phyloP scores from a whole-genome alignment of 2,888 invertebrate genomes.

The Monopis laevigella region DNA sequence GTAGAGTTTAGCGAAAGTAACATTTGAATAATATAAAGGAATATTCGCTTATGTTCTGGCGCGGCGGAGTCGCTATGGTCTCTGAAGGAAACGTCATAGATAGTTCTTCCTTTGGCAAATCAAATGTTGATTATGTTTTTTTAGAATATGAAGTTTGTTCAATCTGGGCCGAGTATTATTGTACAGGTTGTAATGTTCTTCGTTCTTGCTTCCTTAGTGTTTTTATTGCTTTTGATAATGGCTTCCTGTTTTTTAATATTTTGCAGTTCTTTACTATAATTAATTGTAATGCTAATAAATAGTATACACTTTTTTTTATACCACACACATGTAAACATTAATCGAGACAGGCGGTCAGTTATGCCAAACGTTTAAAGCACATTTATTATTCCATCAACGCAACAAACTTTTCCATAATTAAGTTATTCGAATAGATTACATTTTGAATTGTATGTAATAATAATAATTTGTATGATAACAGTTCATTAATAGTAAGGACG shows the following conservation, averaged over 20 bases:
- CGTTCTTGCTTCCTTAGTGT: constrained; percentile 44
- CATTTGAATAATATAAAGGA: constrained; percentile 53
- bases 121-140: constrained; percentile 5
- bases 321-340: no score
- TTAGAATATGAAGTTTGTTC: no score
- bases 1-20: constrained; percentile 51
- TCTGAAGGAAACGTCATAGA: constrained; percentile 19
- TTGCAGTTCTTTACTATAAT: no score
- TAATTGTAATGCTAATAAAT: no score
- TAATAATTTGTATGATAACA: constrained; percentile 63
- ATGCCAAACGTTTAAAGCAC: constrained; percentile 8
- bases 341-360: no score
- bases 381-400: constrained; percentile 5
- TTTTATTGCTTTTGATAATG: constrained; percentile 62
- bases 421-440: constrained; percentile 37
- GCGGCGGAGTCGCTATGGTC: constrained; percentile 38
- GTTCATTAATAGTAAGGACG: constrained; percentile 66
- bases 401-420: constrained; percentile 38
- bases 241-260: constrained; percentile 60
- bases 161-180: no score
- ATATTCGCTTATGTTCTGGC: constrained; percentile 43
- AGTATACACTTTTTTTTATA: no score
- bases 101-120: not conserved
- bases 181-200: constrained; percentile 1
- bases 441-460: constrained; percentile 43